Evolutionary conservation across 2,888 invertebrate genomes (phyloP).

Genomic region (Hirtodrosophila trivittata): DNA sequence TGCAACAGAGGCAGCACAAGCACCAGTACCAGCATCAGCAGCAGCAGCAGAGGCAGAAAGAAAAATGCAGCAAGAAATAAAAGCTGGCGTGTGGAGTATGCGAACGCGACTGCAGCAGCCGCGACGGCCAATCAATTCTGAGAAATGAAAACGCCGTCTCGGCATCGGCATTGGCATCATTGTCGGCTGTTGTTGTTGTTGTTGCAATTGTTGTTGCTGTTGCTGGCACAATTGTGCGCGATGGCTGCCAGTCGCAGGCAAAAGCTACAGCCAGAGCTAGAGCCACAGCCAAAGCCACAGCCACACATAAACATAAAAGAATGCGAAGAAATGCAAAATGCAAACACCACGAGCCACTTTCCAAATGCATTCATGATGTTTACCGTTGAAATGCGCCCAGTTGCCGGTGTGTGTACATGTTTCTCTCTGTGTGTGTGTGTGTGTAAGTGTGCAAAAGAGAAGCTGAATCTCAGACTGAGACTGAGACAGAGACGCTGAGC

Average conservation of each 20-base stretch:
- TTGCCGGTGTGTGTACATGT: conserved; percentile 37
- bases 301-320: conserved; percentile 76
- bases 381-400: conserved; percentile 79
- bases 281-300: conserved; percentile 17
- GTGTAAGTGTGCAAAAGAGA: conserved; percentile 45
- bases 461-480: conserved; percentile 30
- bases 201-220: conserved; percentile 16
- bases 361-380: conserved; percentile 81
- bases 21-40: too few species aligned
- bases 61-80: conserved; percentile 65
- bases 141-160: conserved; percentile 79
- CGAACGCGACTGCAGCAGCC: conserved; percentile 35
- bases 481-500: background rate
- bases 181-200: conserved; percentile 46
- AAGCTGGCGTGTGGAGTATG: conserved; percentile 71
- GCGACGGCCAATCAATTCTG: conserved; percentile 79
- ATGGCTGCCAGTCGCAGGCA: conserved; percentile 49
- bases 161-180: conserved; percentile 46
- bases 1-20: conserved; percentile 4
- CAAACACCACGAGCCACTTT: conserved; percentile 81
- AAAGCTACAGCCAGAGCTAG: conserved; percentile 31
- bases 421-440: conserved; percentile 10
- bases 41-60: conserved; percentile 17
- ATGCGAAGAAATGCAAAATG: conserved; percentile 79
- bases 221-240: conserved; percentile 72